Conservation (phyloP, 92 coral and sea anemone genomes). For the Porites rus region DNA sequence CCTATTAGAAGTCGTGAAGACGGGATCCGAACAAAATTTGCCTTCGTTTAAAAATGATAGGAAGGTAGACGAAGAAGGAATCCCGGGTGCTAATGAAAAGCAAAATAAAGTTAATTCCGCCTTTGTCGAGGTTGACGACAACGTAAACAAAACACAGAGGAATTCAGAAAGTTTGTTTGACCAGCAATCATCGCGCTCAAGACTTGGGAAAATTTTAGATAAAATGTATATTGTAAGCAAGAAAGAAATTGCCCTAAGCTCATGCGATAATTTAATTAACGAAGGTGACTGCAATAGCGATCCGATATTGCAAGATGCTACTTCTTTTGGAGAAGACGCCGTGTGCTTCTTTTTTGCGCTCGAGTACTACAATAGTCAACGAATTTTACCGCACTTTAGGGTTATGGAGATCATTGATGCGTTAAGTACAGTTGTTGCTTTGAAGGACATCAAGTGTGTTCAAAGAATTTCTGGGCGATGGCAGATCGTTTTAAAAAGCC, state of each 20-base stretch:
- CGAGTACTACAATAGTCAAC: conserved; percentile 73
- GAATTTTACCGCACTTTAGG: conserved; percentile 82
- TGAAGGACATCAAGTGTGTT: conserved; percentile 85
- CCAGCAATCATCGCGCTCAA: conserved; percentile 10
- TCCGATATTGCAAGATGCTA: not conserved
- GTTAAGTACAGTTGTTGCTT: conserved; percentile 68
- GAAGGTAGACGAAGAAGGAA: not conserved
- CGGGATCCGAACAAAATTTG: not conserved
- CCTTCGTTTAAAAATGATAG: not conserved
- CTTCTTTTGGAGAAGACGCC: conserved; percentile 73
- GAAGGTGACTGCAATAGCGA: not conserved
- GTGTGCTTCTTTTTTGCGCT: conserved; percentile 91
- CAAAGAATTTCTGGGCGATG: conserved; percentile 81
- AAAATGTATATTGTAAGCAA: conserved; percentile 55
- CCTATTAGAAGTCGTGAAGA: not conserved
- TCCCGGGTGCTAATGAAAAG: not conserved
- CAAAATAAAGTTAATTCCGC: conserved; percentile 7
- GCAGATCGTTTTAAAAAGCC: conserved; percentile 89
- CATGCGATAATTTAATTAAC: conserved; percentile 32
- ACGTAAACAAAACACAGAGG: conserved; percentile 63
- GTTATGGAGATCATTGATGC: conserved; percentile 91
- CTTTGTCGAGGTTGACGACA: conserved; percentile 39
- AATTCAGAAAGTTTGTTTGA: conserved; percentile 45
- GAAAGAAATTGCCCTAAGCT: conserved; percentile 67
- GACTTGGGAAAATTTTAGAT: conserved; percentile 38